A percentile compares a stretch with the other conserved stretches of the same genome.
Conservation (phyloP, 1,140 invertebrate genomes). For the Aporrectodea caliginosa region DNA sequence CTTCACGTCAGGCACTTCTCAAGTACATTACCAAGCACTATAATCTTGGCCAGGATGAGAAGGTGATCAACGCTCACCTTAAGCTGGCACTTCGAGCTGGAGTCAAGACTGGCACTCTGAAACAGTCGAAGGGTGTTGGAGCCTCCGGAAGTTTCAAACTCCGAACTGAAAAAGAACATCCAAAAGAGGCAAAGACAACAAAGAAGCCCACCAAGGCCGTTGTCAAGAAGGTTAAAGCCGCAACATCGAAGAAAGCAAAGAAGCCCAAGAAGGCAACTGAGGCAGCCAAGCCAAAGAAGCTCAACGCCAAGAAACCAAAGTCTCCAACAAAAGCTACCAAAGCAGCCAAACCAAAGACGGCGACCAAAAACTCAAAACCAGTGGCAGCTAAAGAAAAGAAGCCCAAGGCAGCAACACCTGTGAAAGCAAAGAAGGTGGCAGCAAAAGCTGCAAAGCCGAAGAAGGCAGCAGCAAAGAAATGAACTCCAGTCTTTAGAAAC, state of each 20-base stretch:
- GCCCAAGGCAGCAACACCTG: constrained; percentile 13
- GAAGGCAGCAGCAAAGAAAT: constrained; percentile 29
- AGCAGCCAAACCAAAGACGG: constrained; percentile 28
- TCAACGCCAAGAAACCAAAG: not conserved
- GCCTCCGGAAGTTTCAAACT: constrained; percentile 53
- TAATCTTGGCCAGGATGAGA: constrained; percentile 48
- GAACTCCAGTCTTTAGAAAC: too few relatives aligned
- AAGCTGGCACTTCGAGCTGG: constrained; percentile 44
- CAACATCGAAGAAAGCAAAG: constrained; percentile 36
- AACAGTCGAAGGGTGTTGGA: constrained; percentile 49
- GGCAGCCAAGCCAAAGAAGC: constrained; percentile 35
- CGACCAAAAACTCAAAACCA: constrained; percentile 38
- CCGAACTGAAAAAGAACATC: constrained; percentile 35
- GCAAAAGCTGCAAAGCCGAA: constrained; percentile 37
- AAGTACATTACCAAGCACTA: constrained; percentile 53
- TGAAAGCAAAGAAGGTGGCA: constrained; percentile 37
- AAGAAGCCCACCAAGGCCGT: constrained; percentile 22
- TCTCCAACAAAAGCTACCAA: constrained; percentile 34
- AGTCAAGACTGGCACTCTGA: constrained; percentile 42
- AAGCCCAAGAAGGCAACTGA: constrained; percentile 38
- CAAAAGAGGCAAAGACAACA: constrained; percentile 30
- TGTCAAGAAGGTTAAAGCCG: constrained; percentile 37
- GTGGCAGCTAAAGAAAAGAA: constrained; percentile 36
- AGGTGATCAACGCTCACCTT: constrained; percentile 43
- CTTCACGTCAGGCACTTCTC: constrained; percentile 50